Evolutionary conservation across 2,797 vertebrate genomes (phyloP).

Genomic region (Labroides dimidiatus): DNA sequence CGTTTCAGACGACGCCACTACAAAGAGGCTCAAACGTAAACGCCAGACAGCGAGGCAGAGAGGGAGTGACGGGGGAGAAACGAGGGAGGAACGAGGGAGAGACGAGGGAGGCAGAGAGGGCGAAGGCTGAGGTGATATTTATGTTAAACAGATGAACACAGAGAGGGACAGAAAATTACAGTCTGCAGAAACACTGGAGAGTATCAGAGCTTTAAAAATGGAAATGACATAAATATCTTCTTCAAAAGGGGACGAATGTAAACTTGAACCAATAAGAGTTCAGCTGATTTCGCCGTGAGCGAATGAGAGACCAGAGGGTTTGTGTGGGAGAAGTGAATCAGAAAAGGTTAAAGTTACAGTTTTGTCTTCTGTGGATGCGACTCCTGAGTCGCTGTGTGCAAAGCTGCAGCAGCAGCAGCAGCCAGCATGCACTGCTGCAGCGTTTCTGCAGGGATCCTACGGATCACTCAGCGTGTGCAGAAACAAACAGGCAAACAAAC

Average conservation of each 20-base stretch:
- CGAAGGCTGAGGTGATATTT: conserved; percentile 58
- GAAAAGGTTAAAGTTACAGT: background rate
- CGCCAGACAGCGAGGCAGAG: conserved; percentile 8
- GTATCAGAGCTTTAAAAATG: conserved; percentile 37
- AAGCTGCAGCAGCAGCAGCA: no score
- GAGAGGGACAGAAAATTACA: conserved; percentile 59
- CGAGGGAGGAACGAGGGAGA: conserved; percentile 13
- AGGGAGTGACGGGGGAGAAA: conserved; percentile 29
- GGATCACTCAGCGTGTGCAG: no score
- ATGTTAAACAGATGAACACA: conserved; percentile 65
- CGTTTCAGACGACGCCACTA: conserved; percentile 43
- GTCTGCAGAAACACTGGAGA: conserved; percentile 39
- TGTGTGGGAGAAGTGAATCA: background rate
- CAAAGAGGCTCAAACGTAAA: conserved; percentile 33
- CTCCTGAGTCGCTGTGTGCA: no score
- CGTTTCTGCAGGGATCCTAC: conserved; percentile 2
- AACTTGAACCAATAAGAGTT: conserved; percentile 28
- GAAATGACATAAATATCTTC: conserved; percentile 12
- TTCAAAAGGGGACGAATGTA: conserved; percentile 19
- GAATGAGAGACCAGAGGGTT: background rate
- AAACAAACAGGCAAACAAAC: conserved; percentile 42
- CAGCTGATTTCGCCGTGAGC: conserved; percentile 32
- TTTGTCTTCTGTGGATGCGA: conserved; percentile 9
- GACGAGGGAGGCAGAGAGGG: conserved; percentile 8
- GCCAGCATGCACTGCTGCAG: background rate